Evolutionary conservation across 2,888 invertebrate species (phyloP), one percentile per base, ranked within the genome.

Genomic region (Hemithea aestivaria): DNA sequence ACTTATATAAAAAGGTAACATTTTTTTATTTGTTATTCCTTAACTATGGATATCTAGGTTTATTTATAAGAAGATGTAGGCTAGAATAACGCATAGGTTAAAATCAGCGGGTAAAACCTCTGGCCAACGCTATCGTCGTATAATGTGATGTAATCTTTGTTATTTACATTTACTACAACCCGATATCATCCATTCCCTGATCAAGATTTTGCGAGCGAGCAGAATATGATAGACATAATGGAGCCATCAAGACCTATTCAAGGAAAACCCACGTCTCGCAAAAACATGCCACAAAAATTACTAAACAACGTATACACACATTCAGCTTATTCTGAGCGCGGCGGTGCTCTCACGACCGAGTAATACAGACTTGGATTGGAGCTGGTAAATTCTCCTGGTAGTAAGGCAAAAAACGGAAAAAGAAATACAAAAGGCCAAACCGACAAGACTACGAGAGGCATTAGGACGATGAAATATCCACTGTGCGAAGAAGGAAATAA

Each of bases 351-450:
- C 56, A 60, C 63, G 59, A 59, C 55, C 62, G 61, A 66, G 71
- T 63, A 62, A 61, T 50, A 67, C 69, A 73, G 66, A 66, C 70
- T 66, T 56, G 63, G 75, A 77, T 77, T 76, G 73, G 68, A 76
- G 72, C 75, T 71, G 70, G 71, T 71, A 73, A 76, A 79, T 76
- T 75, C 72, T 73, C 68, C 66, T 62, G 62, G 73, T 58, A 58
- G 68, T 60, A 54, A 57, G 63, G 66, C 66, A 68, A 78, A 76
- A 76, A 74, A 71, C 66, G 62, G 58, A 65, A 78, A 79, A 77
- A 81, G 72, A 73, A 81, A 77, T 76, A 79, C 78, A 81, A 78
- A 81, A 79, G 73, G 65, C 64, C 59, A 61, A 56, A 56, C 61
- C 48, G 51, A 61, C 76, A 65, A 73, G 52, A 53, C 62, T 69